Percentiles rank a stretch among this genome's conserved stretches.
These are phyloP conservation scores for Phoxinus dragarum DNA, from an alignment of 2,797 vertebrate genomes.

Conservation along the genomic window DNA sequence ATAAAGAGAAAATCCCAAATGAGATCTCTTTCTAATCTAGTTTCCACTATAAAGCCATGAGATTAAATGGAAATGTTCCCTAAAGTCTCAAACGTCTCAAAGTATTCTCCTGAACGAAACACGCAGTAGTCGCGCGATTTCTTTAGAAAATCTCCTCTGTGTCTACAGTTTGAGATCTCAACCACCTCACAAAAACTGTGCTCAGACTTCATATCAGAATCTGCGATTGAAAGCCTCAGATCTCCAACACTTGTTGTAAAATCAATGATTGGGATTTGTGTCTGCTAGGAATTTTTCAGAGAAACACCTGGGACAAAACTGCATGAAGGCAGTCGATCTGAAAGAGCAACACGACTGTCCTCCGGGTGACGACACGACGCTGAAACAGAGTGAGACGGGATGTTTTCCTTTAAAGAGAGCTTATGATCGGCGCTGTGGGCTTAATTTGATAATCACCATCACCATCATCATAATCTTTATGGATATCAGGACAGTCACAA, in stretches of 20 bases:
- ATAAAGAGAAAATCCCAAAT: not conserved
- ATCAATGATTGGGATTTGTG: not conserved
- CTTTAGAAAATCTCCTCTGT: not conserved
- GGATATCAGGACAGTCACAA: slow-evolving; percentile 37
- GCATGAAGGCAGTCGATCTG: not conserved
- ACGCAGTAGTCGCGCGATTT: too few species aligned
- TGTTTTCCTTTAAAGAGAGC: slow-evolving; percentile 18
- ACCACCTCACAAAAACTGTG: not conserved
- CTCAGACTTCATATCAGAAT: not conserved
- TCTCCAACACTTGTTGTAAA: not conserved
- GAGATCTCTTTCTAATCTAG: not conserved
- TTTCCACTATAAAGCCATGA: not conserved
- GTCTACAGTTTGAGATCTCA: not conserved
- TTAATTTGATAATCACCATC: slow-evolving; percentile 30
- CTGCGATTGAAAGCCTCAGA: not conserved
- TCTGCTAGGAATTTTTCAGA: not conserved
- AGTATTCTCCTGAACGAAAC: not conserved
- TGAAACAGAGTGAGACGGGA: not conserved
- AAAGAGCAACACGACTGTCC: not conserved
- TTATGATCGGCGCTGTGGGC: not conserved
- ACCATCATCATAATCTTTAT: slow-evolving; percentile 45
- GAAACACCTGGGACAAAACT: not conserved
- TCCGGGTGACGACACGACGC: not conserved
- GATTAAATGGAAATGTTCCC: not conserved
- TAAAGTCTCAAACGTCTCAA: not conserved